phyloP scores from a whole-genome alignment of 2,113 vertebrate species.

The Rhombomys opimus region DNA sequence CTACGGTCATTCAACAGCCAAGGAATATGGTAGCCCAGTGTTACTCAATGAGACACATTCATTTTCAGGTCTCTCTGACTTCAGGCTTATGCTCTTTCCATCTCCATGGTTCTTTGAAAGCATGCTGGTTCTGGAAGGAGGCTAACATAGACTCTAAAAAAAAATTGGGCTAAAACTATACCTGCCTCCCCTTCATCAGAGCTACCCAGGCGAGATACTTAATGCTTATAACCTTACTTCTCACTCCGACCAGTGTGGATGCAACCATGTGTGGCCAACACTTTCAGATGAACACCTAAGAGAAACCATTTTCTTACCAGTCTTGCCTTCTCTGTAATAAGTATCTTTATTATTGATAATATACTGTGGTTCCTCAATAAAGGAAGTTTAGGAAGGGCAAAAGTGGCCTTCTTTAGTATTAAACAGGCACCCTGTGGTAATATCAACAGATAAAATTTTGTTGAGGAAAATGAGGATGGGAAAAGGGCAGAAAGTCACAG shows the following conservation, averaged over 20 bases:
- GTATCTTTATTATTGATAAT: not conserved
- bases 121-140: not conserved
- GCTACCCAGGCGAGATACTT: not conserved
- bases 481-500: not conserved
- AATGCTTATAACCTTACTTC: not conserved
- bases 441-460: not conserved
- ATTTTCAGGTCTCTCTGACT: not conserved
- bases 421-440: not conserved
- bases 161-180: not conserved
- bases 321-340: fast-evolving
- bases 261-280: not conserved
- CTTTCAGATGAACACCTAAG: not conserved
- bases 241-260: not conserved
- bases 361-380: not conserved
- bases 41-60: not conserved
- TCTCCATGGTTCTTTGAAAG: not conserved
- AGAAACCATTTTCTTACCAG: not conserved
- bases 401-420: not conserved
- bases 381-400: not conserved
- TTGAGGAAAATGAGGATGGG: not conserved
- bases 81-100: not conserved
- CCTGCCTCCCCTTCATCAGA: not conserved
- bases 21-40: not conserved
- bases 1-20: not conserved
- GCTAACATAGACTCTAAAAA: not conserved